These are phyloP conservation scores for Mus caroli DNA, from an alignment of 2,797 vertebrate genomes.

Conservation along the genomic window DNA sequence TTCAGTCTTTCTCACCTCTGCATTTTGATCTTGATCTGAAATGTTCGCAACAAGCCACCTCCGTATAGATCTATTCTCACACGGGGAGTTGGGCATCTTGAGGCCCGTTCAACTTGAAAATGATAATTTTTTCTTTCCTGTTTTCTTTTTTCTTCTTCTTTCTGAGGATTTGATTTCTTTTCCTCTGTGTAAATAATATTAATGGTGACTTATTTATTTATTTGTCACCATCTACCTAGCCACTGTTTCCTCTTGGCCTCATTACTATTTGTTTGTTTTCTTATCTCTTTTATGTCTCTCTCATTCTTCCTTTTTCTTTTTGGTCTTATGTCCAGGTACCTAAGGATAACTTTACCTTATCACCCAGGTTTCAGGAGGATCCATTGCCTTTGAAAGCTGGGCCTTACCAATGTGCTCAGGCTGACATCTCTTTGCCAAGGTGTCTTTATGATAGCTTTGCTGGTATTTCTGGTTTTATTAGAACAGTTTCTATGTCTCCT, in stretches of 20 bases:
- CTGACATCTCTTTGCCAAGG: background rate
- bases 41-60: background rate
- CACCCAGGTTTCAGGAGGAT: background rate
- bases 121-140: background rate
- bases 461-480: background rate
- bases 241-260: constrained; percentile 32
- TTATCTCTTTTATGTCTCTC: background rate
- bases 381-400: background rate
- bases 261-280: constrained; percentile 46
- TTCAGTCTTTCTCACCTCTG: background rate
- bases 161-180: background rate
- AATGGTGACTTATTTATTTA: background rate
- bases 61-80: background rate
- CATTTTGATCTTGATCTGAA: constrained; percentile 12
- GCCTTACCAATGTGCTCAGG: background rate
- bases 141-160: constrained; percentile 24
- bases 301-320: constrained; percentile 24
- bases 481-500: background rate
- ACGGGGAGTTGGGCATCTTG: background rate
- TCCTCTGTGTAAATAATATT: constrained; percentile 31
- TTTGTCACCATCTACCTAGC: background rate
- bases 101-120: constrained; percentile 32
- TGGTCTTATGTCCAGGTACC: background rate
- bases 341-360: background rate
- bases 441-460: background rate